Evolutionary conservation across 2,888 invertebrate species (phyloP).

Genomic region (Metellina segmentata): DNA sequence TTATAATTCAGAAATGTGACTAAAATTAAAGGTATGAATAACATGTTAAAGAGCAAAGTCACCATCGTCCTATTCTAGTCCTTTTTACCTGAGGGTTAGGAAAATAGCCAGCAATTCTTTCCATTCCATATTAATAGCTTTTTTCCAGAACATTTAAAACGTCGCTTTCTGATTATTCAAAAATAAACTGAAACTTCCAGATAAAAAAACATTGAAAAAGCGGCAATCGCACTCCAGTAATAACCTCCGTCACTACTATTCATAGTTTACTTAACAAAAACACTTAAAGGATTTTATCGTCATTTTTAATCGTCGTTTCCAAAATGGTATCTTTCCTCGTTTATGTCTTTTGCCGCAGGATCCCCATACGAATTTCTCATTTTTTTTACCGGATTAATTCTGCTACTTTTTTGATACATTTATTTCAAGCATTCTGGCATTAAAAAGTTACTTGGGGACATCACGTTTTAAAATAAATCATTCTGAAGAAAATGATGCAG

Average conservation of each 20-base stretch:
- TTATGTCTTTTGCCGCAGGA: not conserved
- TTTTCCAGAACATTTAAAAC: not conserved
- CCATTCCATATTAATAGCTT: not conserved
- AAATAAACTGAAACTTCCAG: not conserved
- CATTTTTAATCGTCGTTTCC: not conserved
- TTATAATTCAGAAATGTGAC: not conserved
- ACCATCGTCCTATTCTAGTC: not conserved
- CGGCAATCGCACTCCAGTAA: not conserved
- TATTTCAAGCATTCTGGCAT: not conserved
- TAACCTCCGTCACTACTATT: not conserved
- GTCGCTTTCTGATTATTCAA: not conserved
- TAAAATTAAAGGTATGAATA: not conserved
- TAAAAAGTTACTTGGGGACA: not conserved
- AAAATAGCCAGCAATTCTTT: not conserved
- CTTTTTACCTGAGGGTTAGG: not conserved
- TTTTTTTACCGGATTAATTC: not conserved
- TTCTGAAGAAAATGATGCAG: not conserved
- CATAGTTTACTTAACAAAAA: not conserved
- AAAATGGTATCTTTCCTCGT: not conserved
- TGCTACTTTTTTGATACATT: not conserved
- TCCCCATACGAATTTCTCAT: not conserved
- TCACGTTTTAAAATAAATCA: not conserved
- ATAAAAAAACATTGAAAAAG: not conserved
- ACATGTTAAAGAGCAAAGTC: not conserved
- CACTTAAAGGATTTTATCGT: slow-evolving; percentile 1